Percentiles rank a stretch among this genome's conserved stretches.
Conservation (phyloP, 2,888 invertebrate genomes). For the Acronicta alni region DNA sequence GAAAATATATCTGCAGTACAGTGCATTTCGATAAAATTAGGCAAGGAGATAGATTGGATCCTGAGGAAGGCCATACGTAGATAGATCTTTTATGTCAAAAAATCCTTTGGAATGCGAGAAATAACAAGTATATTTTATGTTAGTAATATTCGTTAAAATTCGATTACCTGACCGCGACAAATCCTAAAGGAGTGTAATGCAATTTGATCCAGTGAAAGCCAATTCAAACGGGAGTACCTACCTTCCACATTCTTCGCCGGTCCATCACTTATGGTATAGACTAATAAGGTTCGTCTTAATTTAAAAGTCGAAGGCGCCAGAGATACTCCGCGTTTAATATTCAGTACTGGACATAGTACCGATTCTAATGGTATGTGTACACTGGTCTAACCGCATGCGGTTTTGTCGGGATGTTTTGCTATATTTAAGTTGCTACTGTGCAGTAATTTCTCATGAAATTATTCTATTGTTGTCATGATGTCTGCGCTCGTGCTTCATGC, state of each 20-base stretch:
- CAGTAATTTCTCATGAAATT: slow-evolving; percentile 5
- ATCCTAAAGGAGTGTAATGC: not conserved
- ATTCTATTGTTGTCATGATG: slow-evolving; percentile 3
- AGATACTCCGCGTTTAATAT: slow-evolving; percentile 13
- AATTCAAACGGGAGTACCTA: not conserved
- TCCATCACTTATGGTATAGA: slow-evolving; percentile 1
- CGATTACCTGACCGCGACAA: not conserved
- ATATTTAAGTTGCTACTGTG: slow-evolving; percentile 18
- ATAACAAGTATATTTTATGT: no score
- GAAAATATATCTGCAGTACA: no score
- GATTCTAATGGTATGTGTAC: slow-evolving; percentile 1
- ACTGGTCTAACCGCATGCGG: slow-evolving; percentile 29
- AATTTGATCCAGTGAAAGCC: not conserved
- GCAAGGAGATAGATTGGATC: no score
- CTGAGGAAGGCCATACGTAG: no score
- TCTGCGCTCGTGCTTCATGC: no score
- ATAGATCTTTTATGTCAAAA: no score
- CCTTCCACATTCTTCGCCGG: not conserved
- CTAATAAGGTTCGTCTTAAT: slow-evolving; percentile 15
- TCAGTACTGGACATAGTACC: slow-evolving; percentile 9
- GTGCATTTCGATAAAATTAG: no score
- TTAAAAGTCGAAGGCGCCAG: slow-evolving; percentile 12
- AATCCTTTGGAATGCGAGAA: no score
- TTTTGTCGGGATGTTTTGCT: slow-evolving; percentile 3
- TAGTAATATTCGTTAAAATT: not conserved